Evolutionary conservation across 2,888 invertebrate species (phyloP).

Genomic region (Drosophila pegasa): DNA sequence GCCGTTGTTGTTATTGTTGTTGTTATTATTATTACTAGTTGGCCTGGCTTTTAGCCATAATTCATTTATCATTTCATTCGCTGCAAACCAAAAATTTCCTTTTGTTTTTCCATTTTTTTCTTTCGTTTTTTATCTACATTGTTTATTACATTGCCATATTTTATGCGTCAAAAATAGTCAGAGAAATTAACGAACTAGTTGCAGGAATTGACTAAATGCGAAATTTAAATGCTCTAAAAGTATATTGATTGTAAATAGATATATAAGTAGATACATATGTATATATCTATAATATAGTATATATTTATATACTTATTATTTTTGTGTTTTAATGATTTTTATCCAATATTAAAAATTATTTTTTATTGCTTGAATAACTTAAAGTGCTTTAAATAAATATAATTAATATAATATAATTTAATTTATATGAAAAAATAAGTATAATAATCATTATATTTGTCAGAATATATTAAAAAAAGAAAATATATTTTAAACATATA

Average conservation of each 20-base stretch:
- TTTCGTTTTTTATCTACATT: conserved; percentile 18
- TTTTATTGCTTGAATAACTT: too few relatives aligned
- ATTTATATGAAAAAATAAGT: too few relatives aligned
- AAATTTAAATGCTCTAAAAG: background rate
- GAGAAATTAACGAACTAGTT: background rate
- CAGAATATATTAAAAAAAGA: too few relatives aligned
- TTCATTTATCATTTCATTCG: conserved; percentile 51
- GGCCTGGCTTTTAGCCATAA: conserved; percentile 47
- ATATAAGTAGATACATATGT: background rate
- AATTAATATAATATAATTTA: too few relatives aligned
- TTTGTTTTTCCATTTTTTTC: background rate
- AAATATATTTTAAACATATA: too few relatives aligned
- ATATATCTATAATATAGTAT: background rate
- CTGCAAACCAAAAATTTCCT: conserved; percentile 27
- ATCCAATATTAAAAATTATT: too few relatives aligned
- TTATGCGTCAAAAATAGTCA: conserved; percentile 33
- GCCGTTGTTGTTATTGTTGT: conserved; percentile 2
- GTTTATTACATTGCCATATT: conserved; percentile 40
- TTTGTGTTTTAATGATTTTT: too few relatives aligned
- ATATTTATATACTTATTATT: too few relatives aligned
- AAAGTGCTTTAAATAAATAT: too few relatives aligned
- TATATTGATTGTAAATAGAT: background rate
- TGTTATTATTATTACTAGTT: conserved; percentile 28
- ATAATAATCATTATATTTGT: too few relatives aligned
- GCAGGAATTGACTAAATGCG: background rate